Base-by-base conservation (phyloP, 2,888 invertebrate genomes). In the Chirona hameri region DNA sequence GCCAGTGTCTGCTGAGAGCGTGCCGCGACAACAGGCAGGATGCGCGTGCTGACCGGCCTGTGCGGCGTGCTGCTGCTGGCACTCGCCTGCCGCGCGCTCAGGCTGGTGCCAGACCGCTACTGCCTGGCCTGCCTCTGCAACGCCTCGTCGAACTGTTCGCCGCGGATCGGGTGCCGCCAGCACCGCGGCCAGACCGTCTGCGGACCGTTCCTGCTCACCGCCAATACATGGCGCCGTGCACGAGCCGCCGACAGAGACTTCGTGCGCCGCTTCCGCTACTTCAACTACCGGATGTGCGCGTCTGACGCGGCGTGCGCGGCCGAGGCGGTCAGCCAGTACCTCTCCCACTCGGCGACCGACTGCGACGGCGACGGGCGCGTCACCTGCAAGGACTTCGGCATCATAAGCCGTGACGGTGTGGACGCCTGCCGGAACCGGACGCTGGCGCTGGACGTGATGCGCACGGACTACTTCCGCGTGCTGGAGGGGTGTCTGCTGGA, bases 121-220 rank as follows among this genome's bases (percentile, higher is more conserved):
- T 76, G 76, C 46, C 76, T 76, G 24, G 76, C 76, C 46, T 76
- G 76, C n/a, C 15, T 76, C 76, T 76, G 76, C 76, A 76, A 76
- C 76, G 76, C 76, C 10, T 18, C 76, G 39, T 24, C 76, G 46
- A 76, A 76, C 76, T 76, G 76, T 2, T 39, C 76, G 76, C 39
- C 76, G 24, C 24, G 39, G 24, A 76, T 76, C 76, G 76, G 76
- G 1, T 76, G 76, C 14, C 76, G 46, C 9, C 76, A 18, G 21
- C 39, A 46, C 10, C 76, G 21, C 24, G 76, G 76, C 24, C 76
- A 46, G 46, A 7, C 18, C 76, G 27, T 27, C 76, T 76, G 76
- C 46, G 76, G 76, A 4, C 76, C 76, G 24, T 76, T 76, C 76
- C 76, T 76, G 76, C 76, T 76, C 21, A 76, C 76, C 21, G 46